Percentiles rank a stretch among this genome's conserved stretches.
Evolutionary conservation across 2,113 vertebrate species (phyloP).

Genomic region (Platichthys stellatus): DNA sequence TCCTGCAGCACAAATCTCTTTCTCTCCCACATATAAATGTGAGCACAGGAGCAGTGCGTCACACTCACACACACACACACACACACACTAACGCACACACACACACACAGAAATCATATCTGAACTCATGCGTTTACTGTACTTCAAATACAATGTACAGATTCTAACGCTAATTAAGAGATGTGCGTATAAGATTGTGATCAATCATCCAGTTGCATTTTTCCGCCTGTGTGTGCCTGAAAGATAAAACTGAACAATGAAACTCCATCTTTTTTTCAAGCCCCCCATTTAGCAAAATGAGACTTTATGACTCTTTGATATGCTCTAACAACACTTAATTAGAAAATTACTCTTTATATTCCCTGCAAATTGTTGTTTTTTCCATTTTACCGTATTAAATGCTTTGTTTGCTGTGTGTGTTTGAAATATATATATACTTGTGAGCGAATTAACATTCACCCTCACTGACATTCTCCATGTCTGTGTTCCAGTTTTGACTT

Average conservation of each 20-base stretch:
- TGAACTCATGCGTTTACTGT: constrained; percentile 3
- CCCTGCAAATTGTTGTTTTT: constrained; percentile 27
- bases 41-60: constrained; percentile 35
- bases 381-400: constrained; percentile 28
- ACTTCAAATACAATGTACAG: constrained; percentile 38
- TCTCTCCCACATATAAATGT: constrained; percentile 40
- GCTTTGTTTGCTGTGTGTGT: constrained; percentile 8
- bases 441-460: constrained; percentile 8
- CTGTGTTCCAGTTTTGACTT: constrained; percentile 91
- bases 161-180: constrained; percentile 36
- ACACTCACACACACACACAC: background rate
- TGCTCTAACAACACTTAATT: constrained; percentile 41
- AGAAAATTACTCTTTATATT: constrained; percentile 47
- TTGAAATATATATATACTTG: background rate
- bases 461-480: constrained; percentile 33
- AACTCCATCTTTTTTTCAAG: constrained; percentile 21
- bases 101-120: background rate
- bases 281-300: constrained; percentile 34
- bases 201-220: constrained; percentile 47
- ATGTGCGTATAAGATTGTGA: constrained; percentile 36
- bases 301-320: constrained; percentile 18
- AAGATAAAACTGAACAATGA: constrained; percentile 55
- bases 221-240: constrained; percentile 37
- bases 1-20: constrained; percentile 58
- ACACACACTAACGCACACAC: too few relatives aligned